Percentiles rank a stretch among this genome's conserved stretches.
phyloP scores from a whole-genome alignment of 2,797 vertebrate species.

The Chaenodraco wilsoni region DNA sequence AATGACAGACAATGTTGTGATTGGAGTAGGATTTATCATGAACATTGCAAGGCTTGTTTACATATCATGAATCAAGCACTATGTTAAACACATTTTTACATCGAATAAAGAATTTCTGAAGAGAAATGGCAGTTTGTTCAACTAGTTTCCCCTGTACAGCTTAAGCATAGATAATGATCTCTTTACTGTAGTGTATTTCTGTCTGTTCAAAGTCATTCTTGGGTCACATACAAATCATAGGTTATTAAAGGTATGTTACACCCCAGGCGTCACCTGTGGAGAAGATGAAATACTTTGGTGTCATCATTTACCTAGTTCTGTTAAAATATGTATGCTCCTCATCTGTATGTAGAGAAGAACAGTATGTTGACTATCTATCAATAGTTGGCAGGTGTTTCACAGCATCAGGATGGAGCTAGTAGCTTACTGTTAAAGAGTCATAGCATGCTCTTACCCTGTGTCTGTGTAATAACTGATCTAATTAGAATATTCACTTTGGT shows the following conservation, averaged over 20 bases:
- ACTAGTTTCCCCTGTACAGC: background rate
- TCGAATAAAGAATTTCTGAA: background rate
- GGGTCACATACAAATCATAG: background rate
- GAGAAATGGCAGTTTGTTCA: background rate
- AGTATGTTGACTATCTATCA: background rate
- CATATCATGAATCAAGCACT: background rate
- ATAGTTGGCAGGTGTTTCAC: background rate
- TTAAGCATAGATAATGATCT: background rate
- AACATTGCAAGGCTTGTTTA: conserved; percentile 1
- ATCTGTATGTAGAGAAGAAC: background rate
- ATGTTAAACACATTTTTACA: no score
- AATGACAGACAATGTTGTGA: conserved; percentile 7
- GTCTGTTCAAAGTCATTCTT: background rate
- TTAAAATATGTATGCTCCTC: background rate
- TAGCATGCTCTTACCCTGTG: background rate
- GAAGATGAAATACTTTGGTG: background rate
- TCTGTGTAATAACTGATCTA: background rate
- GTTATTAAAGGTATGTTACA: background rate
- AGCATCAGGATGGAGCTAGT: no score
- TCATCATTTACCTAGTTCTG: background rate
- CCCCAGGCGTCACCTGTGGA: background rate
- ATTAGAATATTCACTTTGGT: background rate
- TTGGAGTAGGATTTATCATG: background rate
- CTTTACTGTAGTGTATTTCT: background rate
- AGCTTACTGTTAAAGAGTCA: background rate